Evolutionary conservation across 2,888 invertebrate genomes (phyloP), one percentile per base, ranked within the genome.

Genomic region (Acrocera orbiculus): DNA sequence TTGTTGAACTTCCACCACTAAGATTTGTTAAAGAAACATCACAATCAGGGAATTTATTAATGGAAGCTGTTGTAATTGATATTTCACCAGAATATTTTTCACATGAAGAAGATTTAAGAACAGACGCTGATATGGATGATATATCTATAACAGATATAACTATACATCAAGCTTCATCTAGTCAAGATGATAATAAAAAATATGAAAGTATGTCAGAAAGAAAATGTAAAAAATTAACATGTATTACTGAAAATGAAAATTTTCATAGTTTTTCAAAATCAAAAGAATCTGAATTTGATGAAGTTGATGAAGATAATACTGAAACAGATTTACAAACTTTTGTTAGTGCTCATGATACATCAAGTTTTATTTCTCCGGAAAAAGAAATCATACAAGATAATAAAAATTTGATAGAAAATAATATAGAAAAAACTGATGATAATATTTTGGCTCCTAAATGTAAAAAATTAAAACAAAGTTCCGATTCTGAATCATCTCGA

Each of bases 21-120:
- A 66, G 87, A 40, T 89, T 89, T 55, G 76, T 82, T 1, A 86
- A 87, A 56, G 87, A 89, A 64, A 80, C 86, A 0, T 85, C 86
- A 0, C 82, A 77, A 7, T 82, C 85, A 1, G 85, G 86, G 5
- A 85, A 86, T 52, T 62, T 89, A 2, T 55, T 85, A 1, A 85
- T 89, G 83, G 87, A 89, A 61, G 89, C 89, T 0, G 79, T 87
- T 16, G 77, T 89, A 10, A 86, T 89, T 33, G 89, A 89, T 42
- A 83, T 89, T 1, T 76, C 80, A 0, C 81, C 83, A 2, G 82
- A 86, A 44, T 83, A 81, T 47, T 86, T 85, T 48, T 67, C 69
- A 1, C 74, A 74, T 4, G 77, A 75, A 44, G 82, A 85, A 48
- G 86, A 86, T 52, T 62, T 81, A 39, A 67, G 82, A 34, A 87